phyloP scores from a whole-genome alignment of 2,888 invertebrate species.

The Unio delphinus region DNA sequence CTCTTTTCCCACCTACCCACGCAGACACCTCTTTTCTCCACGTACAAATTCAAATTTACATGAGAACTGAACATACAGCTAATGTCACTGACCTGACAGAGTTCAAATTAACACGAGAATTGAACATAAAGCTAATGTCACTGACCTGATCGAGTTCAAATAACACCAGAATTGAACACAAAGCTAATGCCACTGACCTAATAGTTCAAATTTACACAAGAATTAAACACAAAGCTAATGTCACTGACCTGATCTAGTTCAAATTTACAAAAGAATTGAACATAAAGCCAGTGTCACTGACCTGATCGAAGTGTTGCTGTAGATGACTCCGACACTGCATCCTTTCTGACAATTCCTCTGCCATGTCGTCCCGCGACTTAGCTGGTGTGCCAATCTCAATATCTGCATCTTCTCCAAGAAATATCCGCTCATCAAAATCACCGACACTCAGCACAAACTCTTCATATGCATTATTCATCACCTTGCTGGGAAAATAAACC shows the following conservation, averaged over 20 bases:
- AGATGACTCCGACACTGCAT: conserved; percentile 41
- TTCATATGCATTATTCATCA: conserved; percentile 89
- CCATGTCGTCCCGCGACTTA: conserved; percentile 40
- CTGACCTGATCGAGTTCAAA: too few species aligned
- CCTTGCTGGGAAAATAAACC: conserved; percentile 75
- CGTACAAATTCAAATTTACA: too few species aligned
- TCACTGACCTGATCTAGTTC: conserved; percentile 47
- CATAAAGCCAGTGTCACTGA: conserved; percentile 18
- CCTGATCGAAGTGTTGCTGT: conserved; percentile 67
- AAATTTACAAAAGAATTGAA: too few species aligned
- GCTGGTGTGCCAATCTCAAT: conserved; percentile 76
- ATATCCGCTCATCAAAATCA: conserved; percentile 96
- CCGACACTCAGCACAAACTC: conserved; percentile 91
- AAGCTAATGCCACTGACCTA: too few species aligned
- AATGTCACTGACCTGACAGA: conserved; percentile 46
- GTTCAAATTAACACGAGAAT: conserved; percentile 36
- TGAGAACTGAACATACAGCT: not conserved
- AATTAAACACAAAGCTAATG: too few species aligned
- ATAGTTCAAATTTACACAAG: too few species aligned
- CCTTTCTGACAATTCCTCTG: conserved; percentile 61
- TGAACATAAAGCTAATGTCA: too few species aligned
- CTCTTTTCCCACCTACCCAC: too few species aligned
- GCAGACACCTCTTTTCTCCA: too few species aligned
- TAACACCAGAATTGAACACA: too few species aligned
- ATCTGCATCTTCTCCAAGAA: conserved; percentile 82